These are phyloP conservation scores for Megaustenia siamemsis DNA, from an alignment of 2,888 invertebrate species.

Conservation along the genomic window DNA sequence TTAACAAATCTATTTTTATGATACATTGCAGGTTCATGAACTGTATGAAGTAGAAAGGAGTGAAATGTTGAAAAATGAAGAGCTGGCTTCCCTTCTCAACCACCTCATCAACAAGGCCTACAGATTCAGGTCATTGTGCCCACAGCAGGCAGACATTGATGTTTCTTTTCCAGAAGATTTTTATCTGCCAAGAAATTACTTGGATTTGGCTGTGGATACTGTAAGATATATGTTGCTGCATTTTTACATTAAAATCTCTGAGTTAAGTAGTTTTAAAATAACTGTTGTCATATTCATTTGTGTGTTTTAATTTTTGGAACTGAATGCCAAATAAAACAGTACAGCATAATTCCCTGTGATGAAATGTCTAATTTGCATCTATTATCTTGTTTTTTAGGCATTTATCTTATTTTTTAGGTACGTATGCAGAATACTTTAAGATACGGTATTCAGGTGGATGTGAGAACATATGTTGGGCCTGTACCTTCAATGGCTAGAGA, in stretches of 20 bases:
- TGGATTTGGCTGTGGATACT: slow-evolving; percentile 76
- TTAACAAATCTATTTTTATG: no score
- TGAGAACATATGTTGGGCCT: slow-evolving; percentile 77
- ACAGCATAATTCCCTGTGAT: no score
- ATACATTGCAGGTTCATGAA: slow-evolving; percentile 40
- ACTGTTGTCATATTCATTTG: no score
- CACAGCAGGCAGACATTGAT: slow-evolving; percentile 70
- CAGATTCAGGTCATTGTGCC: slow-evolving; percentile 79
- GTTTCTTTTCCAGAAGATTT: slow-evolving; percentile 73
- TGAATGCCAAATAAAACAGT: no score
- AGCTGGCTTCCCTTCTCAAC: slow-evolving; percentile 62
- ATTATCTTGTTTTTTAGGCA: no score
- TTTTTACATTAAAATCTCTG: neutral
- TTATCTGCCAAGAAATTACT: slow-evolving; percentile 78
- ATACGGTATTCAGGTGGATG: slow-evolving; percentile 80
- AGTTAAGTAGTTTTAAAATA: no score
- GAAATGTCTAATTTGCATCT: no score
- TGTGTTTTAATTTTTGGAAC: no score
- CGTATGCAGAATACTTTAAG: slow-evolving; percentile 79
- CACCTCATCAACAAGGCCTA: slow-evolving; percentile 77
- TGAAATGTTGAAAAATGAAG: slow-evolving; percentile 41
- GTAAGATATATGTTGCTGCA: slow-evolving; percentile 49
- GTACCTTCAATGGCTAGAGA: slow-evolving; percentile 75
- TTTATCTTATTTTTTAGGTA: slow-evolving; percentile 55
- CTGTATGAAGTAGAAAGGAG: slow-evolving; percentile 41